These are phyloP conservation scores for Sebastes glaucus DNA, from an alignment of 2,797 vertebrate species.

Conservation along the genomic window DNA sequence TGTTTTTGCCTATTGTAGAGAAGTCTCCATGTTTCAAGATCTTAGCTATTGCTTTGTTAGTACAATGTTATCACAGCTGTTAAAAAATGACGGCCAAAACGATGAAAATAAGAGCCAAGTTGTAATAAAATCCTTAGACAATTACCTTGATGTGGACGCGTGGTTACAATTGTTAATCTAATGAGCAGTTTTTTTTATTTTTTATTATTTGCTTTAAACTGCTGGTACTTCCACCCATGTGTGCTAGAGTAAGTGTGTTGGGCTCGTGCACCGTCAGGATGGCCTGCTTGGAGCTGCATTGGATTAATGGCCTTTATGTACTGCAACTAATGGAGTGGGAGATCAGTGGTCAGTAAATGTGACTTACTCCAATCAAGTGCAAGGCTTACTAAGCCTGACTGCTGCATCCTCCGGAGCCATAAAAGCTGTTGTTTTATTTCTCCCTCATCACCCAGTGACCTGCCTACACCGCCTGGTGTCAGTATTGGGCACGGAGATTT, in stretches of 20 bases:
- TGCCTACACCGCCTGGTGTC: conserved; percentile 73
- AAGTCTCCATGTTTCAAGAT: background rate
- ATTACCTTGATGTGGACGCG: background rate
- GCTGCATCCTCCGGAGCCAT: conserved; percentile 53
- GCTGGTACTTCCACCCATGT: background rate
- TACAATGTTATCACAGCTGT: no score
- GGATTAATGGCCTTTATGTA: conserved; percentile 72
- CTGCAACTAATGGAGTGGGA: conserved; percentile 69
- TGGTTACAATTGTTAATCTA: background rate
- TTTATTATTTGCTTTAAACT: background rate
- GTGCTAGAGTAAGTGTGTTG: background rate
- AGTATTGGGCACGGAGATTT: conserved; percentile 65
- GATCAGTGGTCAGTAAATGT: conserved; percentile 72
- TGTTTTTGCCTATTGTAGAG: background rate
- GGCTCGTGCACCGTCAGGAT: conserved; percentile 26
- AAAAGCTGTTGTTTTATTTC: conserved; percentile 62
- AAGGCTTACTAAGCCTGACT: conserved; percentile 48
- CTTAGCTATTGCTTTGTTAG: background rate
- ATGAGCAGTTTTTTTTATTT: background rate
- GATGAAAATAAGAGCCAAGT: no score
- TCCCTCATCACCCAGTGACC: conserved; percentile 40
- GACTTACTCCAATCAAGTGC: conserved; percentile 70
- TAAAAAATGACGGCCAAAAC: background rate
- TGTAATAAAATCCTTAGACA: background rate
- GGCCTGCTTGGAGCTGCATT: conserved; percentile 12